phyloP scores from a whole-genome alignment of 1,140 invertebrate genomes.

The Tetragonula clypearis region DNA sequence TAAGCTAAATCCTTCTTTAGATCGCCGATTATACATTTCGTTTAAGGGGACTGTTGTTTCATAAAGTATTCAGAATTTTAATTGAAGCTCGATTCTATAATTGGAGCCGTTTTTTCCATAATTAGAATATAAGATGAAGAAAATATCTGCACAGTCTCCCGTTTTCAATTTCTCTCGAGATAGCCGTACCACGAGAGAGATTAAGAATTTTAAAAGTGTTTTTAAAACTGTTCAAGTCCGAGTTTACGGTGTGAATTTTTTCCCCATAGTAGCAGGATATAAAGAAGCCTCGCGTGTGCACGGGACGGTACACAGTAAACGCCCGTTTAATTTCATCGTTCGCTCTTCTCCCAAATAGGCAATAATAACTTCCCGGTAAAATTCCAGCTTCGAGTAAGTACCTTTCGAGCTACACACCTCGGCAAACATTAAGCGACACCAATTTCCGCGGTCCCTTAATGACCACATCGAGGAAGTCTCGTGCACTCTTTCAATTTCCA shows the following conservation, averaged over 20 bases:
- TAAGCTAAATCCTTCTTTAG: no score
- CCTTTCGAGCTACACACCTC: neutral
- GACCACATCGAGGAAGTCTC: neutral
- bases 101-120: no score
- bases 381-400: constrained; percentile 17
- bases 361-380: neutral
- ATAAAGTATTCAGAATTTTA: no score
- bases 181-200: no score
- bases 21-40: no score
- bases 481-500: constrained; percentile 4
- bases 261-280: neutral
- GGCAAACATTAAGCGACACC: constrained; percentile 7
- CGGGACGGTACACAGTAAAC: neutral
- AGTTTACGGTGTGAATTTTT: neutral
- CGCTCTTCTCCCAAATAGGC: neutral
- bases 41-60: no score
- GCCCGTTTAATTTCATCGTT: neutral
- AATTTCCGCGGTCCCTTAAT: constrained; percentile 9
- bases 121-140: no score
- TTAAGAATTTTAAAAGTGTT: neutral
- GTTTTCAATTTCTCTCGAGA: no score
- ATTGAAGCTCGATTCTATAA: no score
- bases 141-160: no score
- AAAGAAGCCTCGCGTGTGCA: neutral
- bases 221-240: no score